A percentile compares a stretch with the other conserved stretches of the same genome.
Conservation (phyloP, 1,140 invertebrate genomes). For the Cecropterus lyciades region DNA sequence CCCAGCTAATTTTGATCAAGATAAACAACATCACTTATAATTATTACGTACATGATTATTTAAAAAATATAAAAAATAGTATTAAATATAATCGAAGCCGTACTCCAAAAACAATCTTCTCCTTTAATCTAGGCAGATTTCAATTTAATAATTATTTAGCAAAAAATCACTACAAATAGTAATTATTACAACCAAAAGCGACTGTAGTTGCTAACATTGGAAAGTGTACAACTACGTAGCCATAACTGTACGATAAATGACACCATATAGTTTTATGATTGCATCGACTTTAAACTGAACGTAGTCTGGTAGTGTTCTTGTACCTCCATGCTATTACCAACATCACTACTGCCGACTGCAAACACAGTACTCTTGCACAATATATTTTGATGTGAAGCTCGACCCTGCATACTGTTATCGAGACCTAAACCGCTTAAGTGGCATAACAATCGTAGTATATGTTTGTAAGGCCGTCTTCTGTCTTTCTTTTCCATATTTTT, state of each 20-base stretch:
- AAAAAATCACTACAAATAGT: not conserved
- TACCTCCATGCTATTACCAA: conserved; percentile 57
- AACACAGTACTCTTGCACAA: conserved; percentile 68
- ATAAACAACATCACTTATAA: too few relatives aligned
- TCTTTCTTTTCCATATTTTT: conserved; percentile 85
- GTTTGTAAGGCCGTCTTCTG: conserved; percentile 63
- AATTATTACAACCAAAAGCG: not conserved
- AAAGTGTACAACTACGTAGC: not conserved
- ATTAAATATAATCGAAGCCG: conserved; percentile 25
- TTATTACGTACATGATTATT: too few relatives aligned
- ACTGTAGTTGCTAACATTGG: not conserved
- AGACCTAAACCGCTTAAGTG: conserved; percentile 63
- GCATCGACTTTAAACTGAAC: conserved; percentile 15
- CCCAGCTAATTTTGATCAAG: too few relatives aligned
- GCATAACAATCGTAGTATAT: conserved; percentile 44
- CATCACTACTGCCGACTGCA: conserved; percentile 54
- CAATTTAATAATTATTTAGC: too few relatives aligned
- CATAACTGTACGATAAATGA: not conserved
- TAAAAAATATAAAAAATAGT: too few relatives aligned
- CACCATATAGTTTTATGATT: conserved; percentile 12
- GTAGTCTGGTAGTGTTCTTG: conserved; percentile 29
- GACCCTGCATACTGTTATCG: conserved; percentile 53
- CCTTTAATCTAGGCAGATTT: too few relatives aligned
- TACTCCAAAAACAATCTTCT: not conserved
- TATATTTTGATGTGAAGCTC: conserved; percentile 54